These are phyloP conservation scores for Enchytraeus crypticus DNA, from an alignment of 2,888 invertebrate genomes.

Conservation along the genomic window DNA sequence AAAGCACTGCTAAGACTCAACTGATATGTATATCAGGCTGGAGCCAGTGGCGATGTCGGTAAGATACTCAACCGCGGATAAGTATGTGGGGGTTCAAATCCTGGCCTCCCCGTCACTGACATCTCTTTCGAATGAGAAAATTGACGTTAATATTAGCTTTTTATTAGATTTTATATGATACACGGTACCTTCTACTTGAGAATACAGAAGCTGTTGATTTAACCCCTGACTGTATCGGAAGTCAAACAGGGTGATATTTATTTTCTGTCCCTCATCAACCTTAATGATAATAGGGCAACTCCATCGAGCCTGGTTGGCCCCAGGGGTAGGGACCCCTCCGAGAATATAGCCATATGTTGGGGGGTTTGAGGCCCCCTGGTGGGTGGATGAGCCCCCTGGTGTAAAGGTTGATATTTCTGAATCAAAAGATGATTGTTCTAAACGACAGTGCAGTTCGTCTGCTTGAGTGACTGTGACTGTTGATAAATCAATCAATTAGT, in stretches of 20 bases:
- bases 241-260: slow-evolving; percentile 10
- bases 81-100: too few species aligned
- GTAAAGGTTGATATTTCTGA: background rate
- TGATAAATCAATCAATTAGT: background rate
- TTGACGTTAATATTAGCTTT: too few species aligned
- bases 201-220: too few species aligned
- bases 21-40: too few species aligned
- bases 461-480: background rate
- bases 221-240: too few species aligned
- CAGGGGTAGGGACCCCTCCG: background rate
- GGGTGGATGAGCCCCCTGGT: background rate
- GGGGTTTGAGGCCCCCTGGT: background rate
- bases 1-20: too few species aligned
- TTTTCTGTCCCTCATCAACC: background rate
- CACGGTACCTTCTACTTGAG: too few species aligned
- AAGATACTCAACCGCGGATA: too few species aligned
- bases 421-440: background rate
- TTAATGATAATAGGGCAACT: background rate
- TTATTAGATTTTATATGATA: too few species aligned
- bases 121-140: too few species aligned
- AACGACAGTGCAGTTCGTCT: background rate
- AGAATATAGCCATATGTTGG: background rate
- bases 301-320: background rate
- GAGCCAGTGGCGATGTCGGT: too few species aligned
- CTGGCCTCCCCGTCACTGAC: too few species aligned